phyloP scores from a whole-genome alignment of 2,113 vertebrate species.

The Sinocyclocheilus grahami region DNA sequence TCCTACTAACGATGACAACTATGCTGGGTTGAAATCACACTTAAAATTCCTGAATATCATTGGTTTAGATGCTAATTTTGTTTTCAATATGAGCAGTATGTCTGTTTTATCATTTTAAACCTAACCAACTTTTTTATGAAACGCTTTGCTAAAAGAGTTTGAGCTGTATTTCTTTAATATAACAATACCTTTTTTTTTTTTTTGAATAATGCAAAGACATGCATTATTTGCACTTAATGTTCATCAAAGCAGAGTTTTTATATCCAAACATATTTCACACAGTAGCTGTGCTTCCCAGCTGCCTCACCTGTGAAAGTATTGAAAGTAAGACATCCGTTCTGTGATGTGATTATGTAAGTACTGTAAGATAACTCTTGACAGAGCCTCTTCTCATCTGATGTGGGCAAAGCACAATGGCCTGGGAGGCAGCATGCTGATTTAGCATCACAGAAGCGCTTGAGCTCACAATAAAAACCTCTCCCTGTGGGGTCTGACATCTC shows the following conservation, averaged over 20 bases:
- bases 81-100: neutral
- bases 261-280: neutral
- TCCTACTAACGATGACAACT: neutral
- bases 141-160: neutral
- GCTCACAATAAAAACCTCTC: constrained; percentile 36
- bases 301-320: constrained; percentile 18
- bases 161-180: neutral
- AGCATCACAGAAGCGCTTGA: constrained; percentile 33
- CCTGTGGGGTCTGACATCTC: constrained; percentile 38
- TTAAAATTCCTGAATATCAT: neutral
- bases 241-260: neutral
- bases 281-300: neutral
- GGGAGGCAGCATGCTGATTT: constrained; percentile 24
- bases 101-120: neutral
- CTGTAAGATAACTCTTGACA: constrained; percentile 38
- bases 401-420: constrained; percentile 33
- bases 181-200: no score
- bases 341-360: constrained; percentile 43
- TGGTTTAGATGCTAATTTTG: neutral
- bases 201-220: neutral
- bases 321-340: neutral
- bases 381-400: constrained; percentile 33
- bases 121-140: neutral
- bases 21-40: neutral
- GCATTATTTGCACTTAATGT: neutral